Percentiles rank a stretch among this genome's conserved stretches.
phyloP scores from a whole-genome alignment of 2,888 invertebrate species.

The Scelioninae gen. 2 region DNA sequence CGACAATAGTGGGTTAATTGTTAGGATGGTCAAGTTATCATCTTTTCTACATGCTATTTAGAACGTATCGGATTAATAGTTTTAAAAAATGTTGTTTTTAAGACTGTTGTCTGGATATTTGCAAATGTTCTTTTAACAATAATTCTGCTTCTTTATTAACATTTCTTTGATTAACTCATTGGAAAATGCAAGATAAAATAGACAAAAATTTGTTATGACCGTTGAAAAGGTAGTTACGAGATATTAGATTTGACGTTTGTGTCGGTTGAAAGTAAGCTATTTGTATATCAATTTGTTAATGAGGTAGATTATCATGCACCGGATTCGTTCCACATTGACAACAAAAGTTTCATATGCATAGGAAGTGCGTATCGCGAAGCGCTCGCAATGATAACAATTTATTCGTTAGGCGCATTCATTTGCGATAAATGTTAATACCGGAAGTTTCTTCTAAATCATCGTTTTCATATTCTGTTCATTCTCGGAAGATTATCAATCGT shows the following conservation, averaged over 20 bases:
- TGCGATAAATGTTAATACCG: conserved; percentile 41
- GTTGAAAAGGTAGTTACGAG: too few relatives aligned
- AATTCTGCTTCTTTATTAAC: too few relatives aligned
- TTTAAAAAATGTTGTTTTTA: too few relatives aligned
- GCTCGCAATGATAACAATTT: conserved; percentile 62
- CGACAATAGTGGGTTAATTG: too few relatives aligned
- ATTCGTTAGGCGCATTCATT: conserved; percentile 42
- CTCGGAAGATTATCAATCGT: conserved; percentile 41
- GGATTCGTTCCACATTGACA: conserved; percentile 47
- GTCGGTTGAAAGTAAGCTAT: conserved; percentile 7
- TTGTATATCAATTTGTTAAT: conserved; percentile 46
- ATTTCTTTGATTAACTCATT: too few relatives aligned
- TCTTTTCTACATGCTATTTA: too few relatives aligned
- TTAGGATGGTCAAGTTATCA: too few relatives aligned
- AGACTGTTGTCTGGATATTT: too few relatives aligned
- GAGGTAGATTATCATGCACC: conserved; percentile 44
- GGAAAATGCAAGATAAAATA: too few relatives aligned
- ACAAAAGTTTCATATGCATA: conserved; percentile 62
- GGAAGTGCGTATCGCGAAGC: conserved; percentile 67
- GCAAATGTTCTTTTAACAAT: too few relatives aligned
- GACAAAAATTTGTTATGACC: too few relatives aligned
- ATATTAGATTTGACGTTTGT: background rate
- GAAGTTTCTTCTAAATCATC: conserved; percentile 48
- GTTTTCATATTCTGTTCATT: conserved; percentile 34
- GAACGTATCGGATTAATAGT: too few relatives aligned